Evolutionary conservation across 2,113 vertebrate genomes (phyloP).

Genomic region (Oenanthe melanoleuca): DNA sequence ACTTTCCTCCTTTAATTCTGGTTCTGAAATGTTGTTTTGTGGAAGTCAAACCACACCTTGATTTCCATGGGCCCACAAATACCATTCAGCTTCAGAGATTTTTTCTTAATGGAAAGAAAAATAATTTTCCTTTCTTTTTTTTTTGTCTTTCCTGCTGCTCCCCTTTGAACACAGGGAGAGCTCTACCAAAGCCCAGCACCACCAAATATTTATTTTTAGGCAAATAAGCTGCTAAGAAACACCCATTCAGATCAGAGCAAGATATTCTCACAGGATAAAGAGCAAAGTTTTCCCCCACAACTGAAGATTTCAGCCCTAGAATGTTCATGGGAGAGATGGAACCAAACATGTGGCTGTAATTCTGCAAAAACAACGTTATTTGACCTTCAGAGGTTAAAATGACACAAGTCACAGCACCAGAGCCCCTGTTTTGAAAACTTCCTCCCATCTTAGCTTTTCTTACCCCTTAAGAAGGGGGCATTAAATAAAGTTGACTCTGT

Average conservation of each 20-base stretch:
- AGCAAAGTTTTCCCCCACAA: not conserved
- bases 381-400: not conserved
- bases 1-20: not conserved
- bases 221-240: not conserved
- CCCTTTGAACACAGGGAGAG: not conserved
- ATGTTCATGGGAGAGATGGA: not conserved
- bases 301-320: not conserved
- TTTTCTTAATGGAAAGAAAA: not conserved
- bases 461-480: rapidly evolving
- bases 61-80: not conserved
- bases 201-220: not conserved
- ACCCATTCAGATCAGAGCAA: not conserved
- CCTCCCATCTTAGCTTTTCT: not conserved
- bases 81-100: not conserved
- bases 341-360: not conserved
- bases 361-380: not conserved
- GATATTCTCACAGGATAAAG: not conserved
- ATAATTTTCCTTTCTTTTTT: not conserved
- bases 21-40: not conserved
- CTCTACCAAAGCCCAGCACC: not conserved
- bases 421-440: not conserved
- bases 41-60: not conserved
- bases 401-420: not conserved
- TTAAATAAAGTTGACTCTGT: not conserved
- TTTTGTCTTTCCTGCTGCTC: not conserved